These are phyloP conservation scores for Conistra vaccinii DNA, from an alignment of 2,888 invertebrate genomes.

Conservation along the genomic window DNA sequence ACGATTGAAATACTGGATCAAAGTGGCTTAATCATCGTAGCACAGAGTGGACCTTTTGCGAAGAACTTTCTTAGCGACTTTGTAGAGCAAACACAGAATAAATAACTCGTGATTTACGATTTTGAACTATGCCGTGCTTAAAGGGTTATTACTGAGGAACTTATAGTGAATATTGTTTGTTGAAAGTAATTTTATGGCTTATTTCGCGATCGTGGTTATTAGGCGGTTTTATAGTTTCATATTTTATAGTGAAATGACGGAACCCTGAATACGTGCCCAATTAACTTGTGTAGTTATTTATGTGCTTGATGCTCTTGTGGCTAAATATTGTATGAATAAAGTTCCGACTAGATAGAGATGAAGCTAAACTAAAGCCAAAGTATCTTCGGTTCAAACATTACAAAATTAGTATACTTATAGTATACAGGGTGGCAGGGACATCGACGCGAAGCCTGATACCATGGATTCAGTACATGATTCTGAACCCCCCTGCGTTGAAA, in stretches of 20 bases:
- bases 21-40: background rate
- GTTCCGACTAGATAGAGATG: background rate
- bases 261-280: background rate
- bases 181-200: conserved; percentile 46
- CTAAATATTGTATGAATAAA: background rate
- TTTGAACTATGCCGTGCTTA: conserved; percentile 59
- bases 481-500: too few relatives aligned
- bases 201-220: conserved; percentile 12
- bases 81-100: conserved; percentile 66
- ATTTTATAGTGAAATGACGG: background rate
- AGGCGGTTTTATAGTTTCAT: background rate
- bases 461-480: too few relatives aligned
- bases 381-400: background rate
- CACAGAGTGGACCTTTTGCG: conserved; percentile 30
- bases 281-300: background rate
- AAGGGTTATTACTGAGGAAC: conserved; percentile 45
- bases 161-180: conserved; percentile 48
- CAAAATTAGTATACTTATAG: background rate
- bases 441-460: too few relatives aligned
- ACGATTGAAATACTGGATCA: too few relatives aligned
- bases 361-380: background rate
- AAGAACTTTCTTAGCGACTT: conserved; percentile 40
- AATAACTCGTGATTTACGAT: conserved; percentile 66
- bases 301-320: background rate
- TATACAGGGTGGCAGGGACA: too few relatives aligned